Evolutionary conservation across 2,113 vertebrate genomes (phyloP).

Genomic region (Hemiprocne comata): DNA sequence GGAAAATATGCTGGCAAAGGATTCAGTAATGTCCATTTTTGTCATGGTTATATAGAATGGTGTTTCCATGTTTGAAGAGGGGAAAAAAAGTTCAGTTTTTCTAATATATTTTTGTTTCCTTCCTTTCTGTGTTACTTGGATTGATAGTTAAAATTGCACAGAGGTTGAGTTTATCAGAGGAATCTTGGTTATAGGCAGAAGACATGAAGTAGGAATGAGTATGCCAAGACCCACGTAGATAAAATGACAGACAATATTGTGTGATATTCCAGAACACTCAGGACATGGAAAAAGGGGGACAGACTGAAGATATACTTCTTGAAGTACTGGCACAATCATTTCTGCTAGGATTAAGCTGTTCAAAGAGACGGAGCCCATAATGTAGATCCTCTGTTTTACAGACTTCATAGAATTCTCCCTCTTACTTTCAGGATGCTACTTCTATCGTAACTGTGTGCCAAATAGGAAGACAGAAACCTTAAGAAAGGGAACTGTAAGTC

Average conservation of each 20-base stretch:
- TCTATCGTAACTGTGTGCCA: neutral
- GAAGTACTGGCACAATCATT: neutral
- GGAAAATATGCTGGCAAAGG: neutral
- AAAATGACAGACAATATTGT: neutral
- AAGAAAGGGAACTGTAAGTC: neutral
- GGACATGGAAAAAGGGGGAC: neutral
- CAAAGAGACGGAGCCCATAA: neutral
- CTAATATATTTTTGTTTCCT: neutral
- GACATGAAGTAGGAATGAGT: rapidly evolving
- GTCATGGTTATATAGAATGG: rapidly evolving
- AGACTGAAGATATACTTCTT: neutral
- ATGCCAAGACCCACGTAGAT: rapidly evolving
- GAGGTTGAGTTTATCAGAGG: neutral
- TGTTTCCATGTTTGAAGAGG: neutral
- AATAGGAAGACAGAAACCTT: neutral
- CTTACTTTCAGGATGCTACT: neutral
- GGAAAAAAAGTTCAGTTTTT: rapidly evolving
- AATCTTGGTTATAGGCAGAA: neutral
- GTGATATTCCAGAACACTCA: neutral
- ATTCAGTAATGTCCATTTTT: rapidly evolving
- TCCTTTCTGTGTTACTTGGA: neutral
- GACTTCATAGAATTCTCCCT: neutral
- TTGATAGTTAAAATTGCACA: neutral
- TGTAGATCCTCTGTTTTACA: neutral
- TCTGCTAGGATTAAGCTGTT: neutral